Base-by-base conservation (phyloP, 2,888 invertebrate genomes). In the Amorpha juglandis region DNA sequence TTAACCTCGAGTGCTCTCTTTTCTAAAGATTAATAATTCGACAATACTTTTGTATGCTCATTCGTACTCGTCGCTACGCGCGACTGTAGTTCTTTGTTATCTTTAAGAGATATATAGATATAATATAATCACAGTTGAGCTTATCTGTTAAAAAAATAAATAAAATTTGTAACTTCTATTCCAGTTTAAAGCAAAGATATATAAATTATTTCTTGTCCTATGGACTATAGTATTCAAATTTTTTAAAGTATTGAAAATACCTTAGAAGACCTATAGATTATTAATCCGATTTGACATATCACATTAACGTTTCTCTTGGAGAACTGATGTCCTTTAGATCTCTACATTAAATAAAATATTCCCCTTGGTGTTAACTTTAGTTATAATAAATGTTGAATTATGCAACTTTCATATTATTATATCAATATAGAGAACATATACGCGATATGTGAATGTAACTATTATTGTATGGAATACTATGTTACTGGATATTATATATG, bases 1-100 rank as follows among this genome's bases (percentile, higher is more conserved):
- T 73, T 76, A 76, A 79, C 77, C 76, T 82, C 74, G 82, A 84
- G 81, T 86, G 84, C 78, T 81, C 77, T 79, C 78, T 82, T 78
- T 80, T 76, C 79, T 86, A 82, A 81, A 78, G 72, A 81, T 78
- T 78, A 78, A 78, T 77, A 82, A 83, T 84, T 82, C 77, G 87
- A 88, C 87, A 88, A 88, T 88, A 89, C 83, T 86, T 84, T 84
- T 84, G 72, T 81, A 82, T 79, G 74, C 77, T 77, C 78, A 80
- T 82, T 78, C 78, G 74, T 77, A 79, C 66, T 78, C 72, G 72
- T 78, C 74, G 78, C 75, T 73, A 71, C 51, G 67, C 70, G 76
- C 74, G 72, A 75, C 69, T 69, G 68, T 68, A 8, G 50, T 71
- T 74, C 71, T 79, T 76, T 70, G 72, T 66, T 74, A 78, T 75